These are phyloP conservation scores for Cheilinus undulatus DNA, from an alignment of 2,113 vertebrate genomes.

Conservation along the genomic window DNA sequence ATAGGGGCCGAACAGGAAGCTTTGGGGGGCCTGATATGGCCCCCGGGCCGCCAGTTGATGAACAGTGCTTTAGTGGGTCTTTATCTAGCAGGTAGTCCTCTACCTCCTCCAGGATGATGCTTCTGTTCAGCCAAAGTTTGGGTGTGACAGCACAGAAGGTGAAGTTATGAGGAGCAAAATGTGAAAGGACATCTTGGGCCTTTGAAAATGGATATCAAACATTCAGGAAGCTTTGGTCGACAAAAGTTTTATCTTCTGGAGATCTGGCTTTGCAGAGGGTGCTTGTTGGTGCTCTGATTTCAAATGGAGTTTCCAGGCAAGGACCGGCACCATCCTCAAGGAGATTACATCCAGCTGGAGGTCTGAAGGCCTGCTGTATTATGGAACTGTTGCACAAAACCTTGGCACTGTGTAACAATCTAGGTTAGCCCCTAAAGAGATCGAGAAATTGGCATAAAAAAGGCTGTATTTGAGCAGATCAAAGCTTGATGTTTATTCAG, in stretches of 20 bases:
- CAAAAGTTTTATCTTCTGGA: neutral
- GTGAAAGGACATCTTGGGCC: too few relatives aligned
- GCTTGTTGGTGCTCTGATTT: neutral
- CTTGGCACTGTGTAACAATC: neutral
- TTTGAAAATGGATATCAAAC: too few relatives aligned
- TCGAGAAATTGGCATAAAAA: neutral
- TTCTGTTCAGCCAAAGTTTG: too few relatives aligned
- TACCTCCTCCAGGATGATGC: too few relatives aligned
- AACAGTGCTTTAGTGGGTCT: too few relatives aligned
- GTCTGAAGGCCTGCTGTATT: neutral
- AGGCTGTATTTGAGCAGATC: neutral
- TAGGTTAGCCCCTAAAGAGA: neutral
- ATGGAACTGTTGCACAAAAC: neutral
- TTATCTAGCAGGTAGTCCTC: too few relatives aligned
- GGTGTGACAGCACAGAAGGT: too few relatives aligned
- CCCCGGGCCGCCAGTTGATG: too few relatives aligned
- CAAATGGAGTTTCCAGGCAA: neutral
- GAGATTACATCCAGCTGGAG: neutral
- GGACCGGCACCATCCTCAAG: neutral
- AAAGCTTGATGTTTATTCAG: neutral
- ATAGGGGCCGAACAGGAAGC: too few relatives aligned
- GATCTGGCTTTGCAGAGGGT: neutral
- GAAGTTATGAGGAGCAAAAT: too few relatives aligned
- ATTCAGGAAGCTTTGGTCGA: neutral
- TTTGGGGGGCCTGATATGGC: too few relatives aligned